Conservation (phyloP, 1,140 invertebrate genomes). For the Drosophila truncata region DNA sequence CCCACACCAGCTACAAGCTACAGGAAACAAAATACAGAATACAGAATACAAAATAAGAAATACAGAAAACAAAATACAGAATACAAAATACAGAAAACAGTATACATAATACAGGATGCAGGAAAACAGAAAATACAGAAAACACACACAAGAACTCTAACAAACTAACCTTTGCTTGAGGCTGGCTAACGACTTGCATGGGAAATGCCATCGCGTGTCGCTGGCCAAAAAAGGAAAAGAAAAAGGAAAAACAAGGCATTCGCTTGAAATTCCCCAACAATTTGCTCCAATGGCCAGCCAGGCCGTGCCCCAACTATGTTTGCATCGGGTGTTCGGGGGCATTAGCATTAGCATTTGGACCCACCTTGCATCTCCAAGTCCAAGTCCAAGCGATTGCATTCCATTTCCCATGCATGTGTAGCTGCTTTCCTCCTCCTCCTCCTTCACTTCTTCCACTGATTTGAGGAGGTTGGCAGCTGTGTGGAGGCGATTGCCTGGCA, state of each 20-base stretch:
- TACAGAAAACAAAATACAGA: slow-evolving; percentile 8
- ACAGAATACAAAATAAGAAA: slow-evolving; percentile 12
- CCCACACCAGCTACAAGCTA: slow-evolving; percentile 14
- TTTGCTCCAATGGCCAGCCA: slow-evolving; percentile 27
- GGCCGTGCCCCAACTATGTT: slow-evolving; percentile 10
- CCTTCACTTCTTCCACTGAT: slow-evolving; percentile 49
- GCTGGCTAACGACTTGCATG: slow-evolving; percentile 42
- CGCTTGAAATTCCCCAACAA: slow-evolving; percentile 30
- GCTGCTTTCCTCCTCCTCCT: not conserved
- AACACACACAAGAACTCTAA: slow-evolving; percentile 20
- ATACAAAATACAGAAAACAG: not conserved
- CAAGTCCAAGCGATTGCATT: slow-evolving; percentile 22
- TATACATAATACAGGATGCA: not conserved
- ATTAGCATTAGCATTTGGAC: slow-evolving; percentile 16
- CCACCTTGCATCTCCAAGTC: slow-evolving; percentile 28
- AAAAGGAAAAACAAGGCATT: slow-evolving; percentile 21
- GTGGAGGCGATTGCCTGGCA: slow-evolving; percentile 26
- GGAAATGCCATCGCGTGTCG: slow-evolving; percentile 27
- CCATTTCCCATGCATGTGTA: slow-evolving; percentile 29
- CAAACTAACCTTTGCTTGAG: slow-evolving; percentile 20
- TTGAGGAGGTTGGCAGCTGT: slow-evolving; percentile 22
- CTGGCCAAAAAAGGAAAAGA: slow-evolving; percentile 12
- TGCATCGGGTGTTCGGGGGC: slow-evolving; percentile 19
- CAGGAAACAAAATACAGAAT: slow-evolving; percentile 13
- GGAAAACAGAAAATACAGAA: slow-evolving; percentile 1